Base-by-base conservation (phyloP, 2,888 invertebrate genomes). In the Branchinecta sandiegonensis region DNA sequence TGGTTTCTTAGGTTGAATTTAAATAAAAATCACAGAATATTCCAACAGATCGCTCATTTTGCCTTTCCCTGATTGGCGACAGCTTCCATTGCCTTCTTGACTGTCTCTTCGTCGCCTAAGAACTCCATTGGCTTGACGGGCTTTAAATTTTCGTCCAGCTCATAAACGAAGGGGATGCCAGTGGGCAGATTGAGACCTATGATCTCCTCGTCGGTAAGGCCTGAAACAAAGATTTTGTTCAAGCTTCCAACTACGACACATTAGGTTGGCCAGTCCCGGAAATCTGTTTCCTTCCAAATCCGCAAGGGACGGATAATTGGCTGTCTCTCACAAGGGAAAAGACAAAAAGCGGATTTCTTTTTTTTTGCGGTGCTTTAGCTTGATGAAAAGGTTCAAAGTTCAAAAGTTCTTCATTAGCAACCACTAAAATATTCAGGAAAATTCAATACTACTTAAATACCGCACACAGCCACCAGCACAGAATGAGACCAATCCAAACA, bases 11-110 rank as follows among this genome's bases (percentile, higher is more conserved):
- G 37, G 23, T 65, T 17, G 13, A n/a, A 65, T 47, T 17, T 8
- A 23, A 23, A 64, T 23, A 11, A 14, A 68, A n/a, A 47, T 48
- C 14, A 50, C 37, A 68, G 17, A 46, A 6, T 9, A 11, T 66
- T 17, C 50, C 11, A 17, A 47, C 48, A 48, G 46, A 9, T 3
- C 14, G 23, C 68, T 72, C 69, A 83, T 81, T 86, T 87, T 75
- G 85, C 85, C 78, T 88, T 86, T 74, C 88, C 88, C 78, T 88
- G 88, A 47, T 85, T 84, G n/a, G 88, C 87, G 1, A 88, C 88
- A 56, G 86, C 86, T 71, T 83, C 86, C 82, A 87, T 87, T 14
- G 88, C 88, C 73, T 86, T 85, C 74, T 84, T 84, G 0, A 89
- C 86, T 0, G 87, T 87, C 76, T 88, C 86, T 73, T 86, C 85